phyloP scores from a whole-genome alignment of 2,113 vertebrate species.

The Pycnonotus jocosus region DNA sequence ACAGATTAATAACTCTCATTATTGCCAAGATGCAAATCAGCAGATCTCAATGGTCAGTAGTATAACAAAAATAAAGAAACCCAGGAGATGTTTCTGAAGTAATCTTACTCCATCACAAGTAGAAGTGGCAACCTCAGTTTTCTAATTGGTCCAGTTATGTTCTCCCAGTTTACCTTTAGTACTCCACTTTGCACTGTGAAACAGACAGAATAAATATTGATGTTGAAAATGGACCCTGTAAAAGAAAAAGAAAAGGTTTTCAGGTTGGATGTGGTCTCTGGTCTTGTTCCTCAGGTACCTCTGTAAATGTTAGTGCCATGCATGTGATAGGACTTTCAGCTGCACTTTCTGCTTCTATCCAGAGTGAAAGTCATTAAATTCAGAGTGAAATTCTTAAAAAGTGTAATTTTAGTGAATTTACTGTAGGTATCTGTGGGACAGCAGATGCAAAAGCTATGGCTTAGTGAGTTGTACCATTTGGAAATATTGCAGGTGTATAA shows the following conservation, averaged over 20 bases:
- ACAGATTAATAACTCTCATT: neutral
- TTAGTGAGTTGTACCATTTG: neutral
- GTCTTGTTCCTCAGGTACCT: neutral
- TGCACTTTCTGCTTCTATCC: neutral
- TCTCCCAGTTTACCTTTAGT: neutral
- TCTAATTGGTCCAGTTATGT: neutral
- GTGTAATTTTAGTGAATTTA: neutral
- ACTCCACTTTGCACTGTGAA: neutral
- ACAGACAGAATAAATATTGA: neutral
- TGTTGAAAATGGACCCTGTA: neutral
- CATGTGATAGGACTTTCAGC: neutral
- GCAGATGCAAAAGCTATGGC: neutral
- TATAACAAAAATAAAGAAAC: neutral
- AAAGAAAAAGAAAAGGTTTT: neutral
- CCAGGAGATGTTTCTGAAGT: rapidly evolving
- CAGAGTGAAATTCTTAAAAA: neutral
- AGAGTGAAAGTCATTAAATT: neutral
- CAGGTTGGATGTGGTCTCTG: neutral
- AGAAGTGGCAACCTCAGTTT: neutral
- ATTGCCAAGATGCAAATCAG: neutral
- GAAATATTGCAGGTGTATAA: neutral
- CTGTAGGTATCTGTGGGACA: neutral
- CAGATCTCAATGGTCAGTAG: neutral
- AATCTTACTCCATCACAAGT: neutral
- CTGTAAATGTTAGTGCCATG: rapidly evolving